phyloP scores from a whole-genome alignment of 1,140 invertebrate species.

The Yoshiicerus persimilis region DNA sequence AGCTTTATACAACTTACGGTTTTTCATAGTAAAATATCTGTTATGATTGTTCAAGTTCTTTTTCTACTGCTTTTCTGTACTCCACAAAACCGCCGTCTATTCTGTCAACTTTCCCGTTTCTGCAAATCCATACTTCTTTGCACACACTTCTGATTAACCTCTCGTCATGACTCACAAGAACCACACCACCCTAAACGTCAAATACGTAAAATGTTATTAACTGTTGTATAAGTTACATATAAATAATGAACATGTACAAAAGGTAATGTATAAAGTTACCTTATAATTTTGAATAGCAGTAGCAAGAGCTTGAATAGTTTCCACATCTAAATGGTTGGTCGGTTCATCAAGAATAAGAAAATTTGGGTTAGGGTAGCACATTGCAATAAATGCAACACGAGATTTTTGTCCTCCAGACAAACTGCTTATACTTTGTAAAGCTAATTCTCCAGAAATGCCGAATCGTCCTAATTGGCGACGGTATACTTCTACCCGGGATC shows the following conservation, averaged over 20 bases:
- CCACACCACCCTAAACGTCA: conserved; percentile 83
- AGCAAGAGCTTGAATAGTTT: conserved; percentile 97
- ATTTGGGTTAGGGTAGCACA: conserved; percentile 82
- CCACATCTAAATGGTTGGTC: conserved; percentile 95
- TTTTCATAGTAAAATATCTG: no score
- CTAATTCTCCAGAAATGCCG: conserved; percentile 92
- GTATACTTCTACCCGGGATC: conserved; percentile 90
- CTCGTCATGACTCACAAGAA: conserved; percentile 98
- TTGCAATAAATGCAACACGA: conserved; percentile 85
- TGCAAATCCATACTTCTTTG: conserved; percentile 96
- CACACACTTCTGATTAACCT: conserved; percentile 94
- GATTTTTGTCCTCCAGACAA: conserved; percentile 98
- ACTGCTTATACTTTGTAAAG: conserved; percentile 82
- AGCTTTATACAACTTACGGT: no score
- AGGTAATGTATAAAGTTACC: conserved; percentile 59
- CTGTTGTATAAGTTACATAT: neutral
- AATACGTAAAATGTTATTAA: conserved; percentile 16
- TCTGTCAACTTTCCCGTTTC: conserved; percentile 76
- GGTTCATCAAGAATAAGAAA: conserved; percentile 97
- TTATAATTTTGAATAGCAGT: conserved; percentile 88
- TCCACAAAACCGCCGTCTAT: conserved; percentile 97
- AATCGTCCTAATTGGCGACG: conserved; percentile 91
- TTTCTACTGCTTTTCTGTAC: conserved; percentile 90
- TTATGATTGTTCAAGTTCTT: conserved; percentile 81
- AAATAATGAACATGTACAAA: neutral